Conservation (phyloP, 2,888 invertebrate species). For the Osmoderma eremita region DNA sequence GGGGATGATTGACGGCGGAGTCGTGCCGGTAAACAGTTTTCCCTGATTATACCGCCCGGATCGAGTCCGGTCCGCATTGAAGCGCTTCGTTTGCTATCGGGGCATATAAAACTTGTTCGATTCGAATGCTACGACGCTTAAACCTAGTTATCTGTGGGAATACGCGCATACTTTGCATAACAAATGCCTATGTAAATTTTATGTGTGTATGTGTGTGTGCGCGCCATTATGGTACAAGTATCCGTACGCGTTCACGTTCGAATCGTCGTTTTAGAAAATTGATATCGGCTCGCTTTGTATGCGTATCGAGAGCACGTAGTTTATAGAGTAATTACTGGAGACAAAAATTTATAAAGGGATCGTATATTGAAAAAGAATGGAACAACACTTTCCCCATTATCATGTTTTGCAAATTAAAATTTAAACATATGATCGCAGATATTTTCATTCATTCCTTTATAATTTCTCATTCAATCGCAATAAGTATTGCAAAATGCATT, state of each 20-base stretch:
- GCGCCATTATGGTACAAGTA: conserved; percentile 16
- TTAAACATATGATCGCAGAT: too few species aligned
- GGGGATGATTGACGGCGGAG: conserved; percentile 19
- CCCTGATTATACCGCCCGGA: conserved; percentile 15
- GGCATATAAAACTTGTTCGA: conserved; percentile 27
- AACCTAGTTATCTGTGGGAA: conserved; percentile 39
- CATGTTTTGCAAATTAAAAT: too few species aligned
- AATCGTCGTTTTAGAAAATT: conserved; percentile 16
- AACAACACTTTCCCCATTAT: background rate
- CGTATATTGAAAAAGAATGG: background rate
- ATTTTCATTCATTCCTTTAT: too few species aligned
- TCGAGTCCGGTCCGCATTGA: conserved; percentile 13
- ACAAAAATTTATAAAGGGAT: background rate
- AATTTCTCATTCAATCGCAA: too few species aligned
- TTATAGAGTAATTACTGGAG: conserved; percentile 9
- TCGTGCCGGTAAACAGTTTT: conserved; percentile 30
- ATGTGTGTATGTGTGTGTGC: conserved; percentile 13
- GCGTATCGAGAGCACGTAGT: conserved; percentile 7
- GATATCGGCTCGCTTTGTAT: conserved; percentile 17
- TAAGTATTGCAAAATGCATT: too few species aligned
- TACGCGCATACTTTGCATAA: conserved; percentile 39
- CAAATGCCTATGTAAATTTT: conserved; percentile 42
- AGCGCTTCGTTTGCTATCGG: conserved; percentile 24
- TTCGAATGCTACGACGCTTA: conserved; percentile 28
- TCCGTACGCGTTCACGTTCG: background rate